phyloP scores from a whole-genome alignment of 1,140 invertebrate species.

The Palaemon carinicauda region DNA sequence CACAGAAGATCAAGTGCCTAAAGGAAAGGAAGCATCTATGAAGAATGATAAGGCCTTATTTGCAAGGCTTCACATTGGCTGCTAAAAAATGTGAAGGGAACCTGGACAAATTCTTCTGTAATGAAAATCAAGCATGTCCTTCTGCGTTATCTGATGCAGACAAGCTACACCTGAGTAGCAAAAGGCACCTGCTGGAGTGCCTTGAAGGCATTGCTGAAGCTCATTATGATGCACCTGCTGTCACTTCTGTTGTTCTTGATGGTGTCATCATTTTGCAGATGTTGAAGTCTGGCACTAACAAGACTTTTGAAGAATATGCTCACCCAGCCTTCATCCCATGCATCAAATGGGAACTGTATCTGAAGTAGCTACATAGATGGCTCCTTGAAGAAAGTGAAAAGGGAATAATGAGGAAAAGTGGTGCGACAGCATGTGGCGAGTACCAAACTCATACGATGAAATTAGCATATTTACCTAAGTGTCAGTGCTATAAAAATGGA shows the following conservation, averaged over 20 bases:
- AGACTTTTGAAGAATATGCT: background rate
- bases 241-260: too few species aligned
- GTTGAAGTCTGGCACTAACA: too few species aligned
- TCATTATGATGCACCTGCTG: too few species aligned
- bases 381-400: background rate
- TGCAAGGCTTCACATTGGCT: too few species aligned
- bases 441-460: background rate
- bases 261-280: too few species aligned
- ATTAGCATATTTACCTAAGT: background rate
- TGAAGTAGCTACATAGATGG: background rate
- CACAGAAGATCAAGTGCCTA: background rate
- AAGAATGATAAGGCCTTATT: too few species aligned
- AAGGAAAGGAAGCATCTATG: background rate
- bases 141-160: background rate
- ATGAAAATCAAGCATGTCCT: background rate
- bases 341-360: background rate
- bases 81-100: too few species aligned
- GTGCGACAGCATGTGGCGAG: background rate
- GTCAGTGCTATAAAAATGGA: background rate
- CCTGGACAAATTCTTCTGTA: background rate
- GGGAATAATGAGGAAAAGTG: background rate
- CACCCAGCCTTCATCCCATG: background rate
- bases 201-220: too few species aligned
- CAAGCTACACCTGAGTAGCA: too few species aligned
- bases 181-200: too few species aligned